phyloP scores from a whole-genome alignment of 2,888 invertebrate genomes.

The Amphiduros pacificus region DNA sequence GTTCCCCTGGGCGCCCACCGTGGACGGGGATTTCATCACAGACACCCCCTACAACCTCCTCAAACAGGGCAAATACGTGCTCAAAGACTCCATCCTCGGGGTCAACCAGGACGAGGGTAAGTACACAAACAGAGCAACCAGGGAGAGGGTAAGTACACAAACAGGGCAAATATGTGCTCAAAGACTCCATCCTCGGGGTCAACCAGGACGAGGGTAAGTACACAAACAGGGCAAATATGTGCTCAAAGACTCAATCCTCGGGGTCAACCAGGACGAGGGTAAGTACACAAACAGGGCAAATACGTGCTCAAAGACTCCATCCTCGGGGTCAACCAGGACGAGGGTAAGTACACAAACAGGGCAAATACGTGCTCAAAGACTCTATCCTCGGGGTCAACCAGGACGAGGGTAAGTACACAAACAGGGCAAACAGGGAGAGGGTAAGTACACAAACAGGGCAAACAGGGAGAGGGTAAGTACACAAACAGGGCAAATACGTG shows the following conservation, averaged over 20 bases:
- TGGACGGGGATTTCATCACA: conserved; percentile 86
- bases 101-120: conserved; percentile 86
- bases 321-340: conserved; percentile 88
- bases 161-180: conserved; percentile 81
- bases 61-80: conserved; percentile 76
- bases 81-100: conserved; percentile 85
- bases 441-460: too few species aligned
- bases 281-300: conserved; percentile 68
- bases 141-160: too few species aligned
- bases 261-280: conserved; percentile 90
- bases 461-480: too few species aligned
- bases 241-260: conserved; percentile 85
- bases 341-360: conserved; percentile 71
- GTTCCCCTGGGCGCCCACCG: conserved; percentile 89
- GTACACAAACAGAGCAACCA: too few species aligned
- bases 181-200: conserved; percentile 84
- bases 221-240: conserved; percentile 76
- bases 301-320: conserved; percentile 89
- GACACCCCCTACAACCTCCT: conserved; percentile 71
- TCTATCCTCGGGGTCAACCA: conserved; percentile 87
- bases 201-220: conserved; percentile 89
- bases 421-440: too few species aligned
- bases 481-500: conserved; percentile 76
- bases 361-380: conserved; percentile 87
- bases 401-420: too few species aligned